Evolutionary conservation across 2,888 invertebrate genomes (phyloP).

Genomic region (Diarsia dahlii): DNA sequence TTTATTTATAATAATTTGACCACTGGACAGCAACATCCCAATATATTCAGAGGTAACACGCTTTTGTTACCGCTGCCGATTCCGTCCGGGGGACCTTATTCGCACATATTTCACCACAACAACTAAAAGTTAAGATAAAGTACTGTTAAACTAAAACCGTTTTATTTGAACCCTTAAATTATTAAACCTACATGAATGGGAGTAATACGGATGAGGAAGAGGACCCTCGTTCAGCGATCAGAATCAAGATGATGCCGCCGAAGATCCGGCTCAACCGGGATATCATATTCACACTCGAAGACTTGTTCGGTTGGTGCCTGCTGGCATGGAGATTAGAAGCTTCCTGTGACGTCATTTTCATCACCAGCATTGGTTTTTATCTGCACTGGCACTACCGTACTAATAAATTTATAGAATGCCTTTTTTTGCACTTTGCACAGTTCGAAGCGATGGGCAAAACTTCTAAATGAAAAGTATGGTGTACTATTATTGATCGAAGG

Average conservation of each 20-base stretch:
- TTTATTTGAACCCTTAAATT: slow-evolving; percentile 3
- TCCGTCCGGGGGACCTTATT: neutral
- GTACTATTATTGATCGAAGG: too few relatives aligned
- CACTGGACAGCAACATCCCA: too few relatives aligned
- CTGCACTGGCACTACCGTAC: too few relatives aligned
- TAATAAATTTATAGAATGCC: neutral
- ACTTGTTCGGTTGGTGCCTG: slow-evolving; percentile 81
- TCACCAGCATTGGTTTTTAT: neutral
- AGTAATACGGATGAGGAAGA: slow-evolving; percentile 69
- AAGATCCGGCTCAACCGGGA: slow-evolving; percentile 86
- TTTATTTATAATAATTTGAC: too few relatives aligned
- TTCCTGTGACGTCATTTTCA: neutral
- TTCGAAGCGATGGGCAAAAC: neutral
- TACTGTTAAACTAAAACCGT: neutral
- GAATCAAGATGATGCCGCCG: slow-evolving; percentile 86
- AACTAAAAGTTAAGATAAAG: neutral
- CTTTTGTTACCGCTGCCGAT: neutral
- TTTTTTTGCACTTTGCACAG: neutral
- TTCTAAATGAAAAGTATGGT: neutral
- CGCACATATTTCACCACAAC: neutral
- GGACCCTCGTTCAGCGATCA: slow-evolving; percentile 74
- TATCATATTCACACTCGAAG: slow-evolving; percentile 87
- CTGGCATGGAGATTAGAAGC: neutral
- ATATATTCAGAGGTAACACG: too few relatives aligned
- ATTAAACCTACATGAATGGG: slow-evolving; percentile 80